A percentile compares a stretch with the other conserved stretches of the same genome.
These are phyloP conservation scores for Ascidia mentula DNA, from an alignment of 23 tunicate species.

Conservation along the genomic window DNA sequence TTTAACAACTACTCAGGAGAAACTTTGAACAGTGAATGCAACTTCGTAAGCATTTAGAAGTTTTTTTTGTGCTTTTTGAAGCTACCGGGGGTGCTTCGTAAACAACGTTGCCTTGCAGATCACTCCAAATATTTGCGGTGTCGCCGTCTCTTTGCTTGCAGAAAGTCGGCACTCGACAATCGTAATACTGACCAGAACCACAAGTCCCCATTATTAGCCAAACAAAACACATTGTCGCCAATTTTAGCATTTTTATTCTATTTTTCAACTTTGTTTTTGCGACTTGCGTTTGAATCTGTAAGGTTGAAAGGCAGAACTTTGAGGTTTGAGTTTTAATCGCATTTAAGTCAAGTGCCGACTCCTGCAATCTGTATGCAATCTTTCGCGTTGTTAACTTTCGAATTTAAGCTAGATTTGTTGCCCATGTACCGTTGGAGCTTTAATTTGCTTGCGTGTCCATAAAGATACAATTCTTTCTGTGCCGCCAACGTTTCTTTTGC, in stretches of 20 bases:
- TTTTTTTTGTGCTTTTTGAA: no score
- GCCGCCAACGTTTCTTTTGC: background rate
- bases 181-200: background rate
- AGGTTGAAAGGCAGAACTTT: no score
- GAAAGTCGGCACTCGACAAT: background rate
- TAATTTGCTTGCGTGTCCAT: background rate
- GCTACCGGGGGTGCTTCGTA: background rate
- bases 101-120: background rate
- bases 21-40: no score
- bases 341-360: background rate
- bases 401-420: background rate
- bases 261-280: background rate
- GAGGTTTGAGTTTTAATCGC: no score
- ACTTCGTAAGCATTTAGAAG: no score
- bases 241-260: background rate
- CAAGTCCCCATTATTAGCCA: background rate
- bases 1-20: no score
- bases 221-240: background rate
- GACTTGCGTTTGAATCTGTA: background rate
- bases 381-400: background rate
- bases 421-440: background rate
- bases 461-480: background rate
- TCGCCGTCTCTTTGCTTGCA: background rate
- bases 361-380: background rate
- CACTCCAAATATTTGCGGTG: background rate